These are phyloP conservation scores for Pavo muticus DNA, from an alignment of 2,113 vertebrate genomes.

Conservation along the genomic window DNA sequence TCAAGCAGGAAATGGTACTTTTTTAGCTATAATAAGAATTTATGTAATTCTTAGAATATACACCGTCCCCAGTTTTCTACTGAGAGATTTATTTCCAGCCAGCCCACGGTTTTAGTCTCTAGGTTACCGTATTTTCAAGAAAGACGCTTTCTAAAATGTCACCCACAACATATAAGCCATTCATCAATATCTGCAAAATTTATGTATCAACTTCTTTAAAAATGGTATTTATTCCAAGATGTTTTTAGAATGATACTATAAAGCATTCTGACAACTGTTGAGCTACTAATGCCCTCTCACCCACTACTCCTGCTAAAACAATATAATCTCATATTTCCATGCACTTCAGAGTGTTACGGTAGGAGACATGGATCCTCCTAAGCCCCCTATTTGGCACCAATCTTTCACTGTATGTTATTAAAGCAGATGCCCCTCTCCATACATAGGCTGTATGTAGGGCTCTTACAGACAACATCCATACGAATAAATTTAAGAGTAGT, in stretches of 20 bases:
- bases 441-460: not conserved
- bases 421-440: not conserved
- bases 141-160: not conserved
- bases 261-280: not conserved
- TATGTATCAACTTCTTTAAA: not conserved
- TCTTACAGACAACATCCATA: fast-evolving
- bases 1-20: constrained; percentile 33
- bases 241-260: not conserved
- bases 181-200: not conserved
- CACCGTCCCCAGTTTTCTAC: not conserved
- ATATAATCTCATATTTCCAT: not conserved
- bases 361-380: not conserved
- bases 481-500: not conserved
- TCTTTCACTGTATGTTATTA: not conserved
- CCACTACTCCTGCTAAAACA: not conserved
- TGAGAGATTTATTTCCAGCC: not conserved
- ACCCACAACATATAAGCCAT: not conserved
- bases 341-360: not conserved
- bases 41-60: not conserved
- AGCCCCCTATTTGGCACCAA: not conserved
- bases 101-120: not conserved
- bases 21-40: constrained; percentile 12
- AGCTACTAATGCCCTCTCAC: not conserved
- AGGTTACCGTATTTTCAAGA: not conserved
- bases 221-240: not conserved